These are phyloP conservation scores for Myathropa florea DNA, from an alignment of 2,888 invertebrate species.

Conservation along the genomic window DNA sequence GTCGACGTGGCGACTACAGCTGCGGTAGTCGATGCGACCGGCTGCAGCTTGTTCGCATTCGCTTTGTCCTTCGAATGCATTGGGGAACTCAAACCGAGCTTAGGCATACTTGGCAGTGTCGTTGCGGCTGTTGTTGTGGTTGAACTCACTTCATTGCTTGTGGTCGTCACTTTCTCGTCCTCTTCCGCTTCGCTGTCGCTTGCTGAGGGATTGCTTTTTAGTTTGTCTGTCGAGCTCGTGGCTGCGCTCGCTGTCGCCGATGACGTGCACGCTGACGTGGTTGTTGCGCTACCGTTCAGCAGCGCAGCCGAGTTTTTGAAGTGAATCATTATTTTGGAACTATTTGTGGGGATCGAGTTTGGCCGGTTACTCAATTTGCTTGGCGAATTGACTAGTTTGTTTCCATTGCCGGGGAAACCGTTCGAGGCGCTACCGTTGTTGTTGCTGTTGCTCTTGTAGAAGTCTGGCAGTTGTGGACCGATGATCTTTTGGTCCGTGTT, in stretches of 20 bases:
- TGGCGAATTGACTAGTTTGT: conserved; percentile 80
- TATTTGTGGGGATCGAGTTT: conserved; percentile 54
- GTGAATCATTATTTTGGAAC: conserved; percentile 80
- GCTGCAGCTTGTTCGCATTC: neutral
- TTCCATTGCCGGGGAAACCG: conserved; percentile 70
- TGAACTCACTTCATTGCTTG: conserved; percentile 73
- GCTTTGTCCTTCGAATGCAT: conserved; percentile 54
- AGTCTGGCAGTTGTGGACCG: conserved; percentile 77
- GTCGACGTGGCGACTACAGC: conserved; percentile 38
- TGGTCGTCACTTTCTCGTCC: conserved; percentile 56
- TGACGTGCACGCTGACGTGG: conserved; percentile 66
- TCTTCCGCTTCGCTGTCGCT: conserved; percentile 51
- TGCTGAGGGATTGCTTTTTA: neutral
- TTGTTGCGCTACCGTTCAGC: conserved; percentile 44
- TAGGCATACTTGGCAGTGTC: conserved; percentile 80
- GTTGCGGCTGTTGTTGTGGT: conserved; percentile 73
- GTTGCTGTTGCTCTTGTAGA: conserved; percentile 42
- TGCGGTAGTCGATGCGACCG: conserved; percentile 18
- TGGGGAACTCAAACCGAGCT: conserved; percentile 72
- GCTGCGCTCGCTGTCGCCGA: conserved; percentile 52
- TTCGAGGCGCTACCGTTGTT: conserved; percentile 30
- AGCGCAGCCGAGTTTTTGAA: conserved; percentile 79
- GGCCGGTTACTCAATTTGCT: conserved; percentile 60
- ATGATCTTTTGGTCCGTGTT: conserved; percentile 75
- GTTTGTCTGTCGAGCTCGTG: conserved; percentile 57